These are phyloP conservation scores for Eulithis testata DNA, from an alignment of 2,888 invertebrate genomes.

Conservation along the genomic window DNA sequence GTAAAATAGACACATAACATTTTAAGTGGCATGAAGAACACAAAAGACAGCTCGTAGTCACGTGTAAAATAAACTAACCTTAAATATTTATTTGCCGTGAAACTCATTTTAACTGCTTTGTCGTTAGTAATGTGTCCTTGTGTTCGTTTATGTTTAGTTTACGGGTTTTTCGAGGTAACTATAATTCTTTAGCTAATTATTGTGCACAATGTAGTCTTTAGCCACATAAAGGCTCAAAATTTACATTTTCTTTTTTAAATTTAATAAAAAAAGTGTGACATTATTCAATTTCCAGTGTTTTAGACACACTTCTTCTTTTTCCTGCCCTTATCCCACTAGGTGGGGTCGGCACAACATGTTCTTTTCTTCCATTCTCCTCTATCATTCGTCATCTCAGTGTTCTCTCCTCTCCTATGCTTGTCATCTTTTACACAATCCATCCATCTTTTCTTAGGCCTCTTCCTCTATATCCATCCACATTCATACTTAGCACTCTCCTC, in stretches of 20 bases:
- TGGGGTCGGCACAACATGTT: no score
- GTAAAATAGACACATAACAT: conserved; percentile 11
- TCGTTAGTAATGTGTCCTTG: conserved; percentile 48
- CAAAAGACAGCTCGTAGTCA: conserved; percentile 23
- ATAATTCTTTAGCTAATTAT: conserved; percentile 52
- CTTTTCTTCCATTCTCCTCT: no score
- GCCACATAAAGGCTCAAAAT: conserved; percentile 37
- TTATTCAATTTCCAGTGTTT: no score
- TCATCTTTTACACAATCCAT: no score
- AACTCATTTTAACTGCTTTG: conserved; percentile 36
- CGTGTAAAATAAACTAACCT: conserved; percentile 31
- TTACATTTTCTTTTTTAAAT: conserved; percentile 25
- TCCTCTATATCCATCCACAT: no score
- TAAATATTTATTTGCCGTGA: conserved; percentile 37
- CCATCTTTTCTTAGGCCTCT: no score
- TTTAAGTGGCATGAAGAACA: conserved; percentile 24
- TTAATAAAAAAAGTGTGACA: no score
- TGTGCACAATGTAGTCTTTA: conserved; percentile 50
- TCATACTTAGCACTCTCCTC: no score
- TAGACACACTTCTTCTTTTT: no score
- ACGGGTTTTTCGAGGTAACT: conserved; percentile 49
- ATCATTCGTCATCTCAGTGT: no score
- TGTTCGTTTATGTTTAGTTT: conserved; percentile 36
- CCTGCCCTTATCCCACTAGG: no score
- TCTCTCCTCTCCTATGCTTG: no score